phyloP scores from a whole-genome alignment of 2,888 invertebrate genomes.

The Ectemnius lituratus region DNA sequence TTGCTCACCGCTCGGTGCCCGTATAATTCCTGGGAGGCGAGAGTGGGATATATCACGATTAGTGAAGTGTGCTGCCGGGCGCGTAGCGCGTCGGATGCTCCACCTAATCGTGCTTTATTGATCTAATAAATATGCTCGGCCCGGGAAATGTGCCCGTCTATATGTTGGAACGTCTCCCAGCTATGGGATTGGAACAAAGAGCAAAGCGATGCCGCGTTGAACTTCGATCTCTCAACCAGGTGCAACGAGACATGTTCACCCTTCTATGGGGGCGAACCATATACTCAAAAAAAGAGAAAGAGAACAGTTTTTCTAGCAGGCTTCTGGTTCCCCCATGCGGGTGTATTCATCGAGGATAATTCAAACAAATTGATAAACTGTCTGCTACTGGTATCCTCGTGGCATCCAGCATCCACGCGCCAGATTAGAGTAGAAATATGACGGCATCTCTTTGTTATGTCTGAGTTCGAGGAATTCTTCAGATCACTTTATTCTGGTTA shows the following conservation, averaged over 20 bases:
- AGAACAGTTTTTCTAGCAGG: constrained; percentile 65
- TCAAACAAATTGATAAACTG: constrained; percentile 60
- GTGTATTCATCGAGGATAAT: constrained; percentile 64
- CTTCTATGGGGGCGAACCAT: constrained; percentile 65
- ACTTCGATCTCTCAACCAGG: constrained; percentile 61
- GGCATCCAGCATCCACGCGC: constrained; percentile 17
- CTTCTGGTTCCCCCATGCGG: constrained; percentile 63
- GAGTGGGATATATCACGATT: constrained; percentile 2
- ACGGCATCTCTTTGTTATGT: constrained; percentile 40
- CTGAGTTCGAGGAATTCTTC: not conserved
- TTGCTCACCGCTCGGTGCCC: no score
- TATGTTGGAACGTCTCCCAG: no score
- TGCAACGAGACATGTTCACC: constrained; percentile 57
- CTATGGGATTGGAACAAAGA: constrained; percentile 35
- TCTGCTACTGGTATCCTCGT: constrained; percentile 38
- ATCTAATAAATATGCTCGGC: constrained; percentile 34
- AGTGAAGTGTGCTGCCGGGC: constrained; percentile 1
- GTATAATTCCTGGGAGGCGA: no score
- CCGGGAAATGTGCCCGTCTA: constrained; percentile 15
- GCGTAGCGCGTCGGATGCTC: constrained; percentile 4
- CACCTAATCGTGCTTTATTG: constrained; percentile 42
- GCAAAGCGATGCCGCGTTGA: constrained; percentile 32
- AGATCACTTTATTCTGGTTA: not conserved
- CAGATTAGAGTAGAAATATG: constrained; percentile 40
- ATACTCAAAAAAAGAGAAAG: constrained; percentile 46